Evolutionary conservation across 1,140 invertebrate genomes (phyloP), one percentile per base, ranked within the genome.

Genomic region (fruit fly (Drosophila melanogaster)): DNA sequence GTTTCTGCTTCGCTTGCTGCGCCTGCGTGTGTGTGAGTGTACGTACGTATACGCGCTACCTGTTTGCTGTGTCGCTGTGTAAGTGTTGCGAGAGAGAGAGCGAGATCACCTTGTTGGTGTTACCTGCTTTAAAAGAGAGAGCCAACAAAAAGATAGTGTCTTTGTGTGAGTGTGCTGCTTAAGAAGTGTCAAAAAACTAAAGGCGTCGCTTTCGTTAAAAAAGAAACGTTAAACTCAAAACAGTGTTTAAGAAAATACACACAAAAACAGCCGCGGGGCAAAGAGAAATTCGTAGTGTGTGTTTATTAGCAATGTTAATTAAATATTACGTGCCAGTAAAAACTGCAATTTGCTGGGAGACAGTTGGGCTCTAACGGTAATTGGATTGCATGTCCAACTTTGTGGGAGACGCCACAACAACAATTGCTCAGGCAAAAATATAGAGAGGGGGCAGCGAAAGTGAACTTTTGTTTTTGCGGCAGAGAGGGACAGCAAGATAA

Each of bases 121-220:
- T 84, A 85, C 81, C 80, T 84, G 76, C 58, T 64, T 55, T 55
- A 70, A 75, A 35, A 70, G 53, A 46, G 40, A 56, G 57, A 46
- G 24, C 41, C 30, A 10, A 15, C 37, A 10, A 15, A 38, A 22
- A 15, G 24, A 26, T 22, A 47, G 60, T 40, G 53, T 38, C 26
- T 49, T 56, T 17, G 40, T 38, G 14, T 38, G 37, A 14, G 30
- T 38, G 37, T 17, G 44, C 41, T 40, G 58, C 72, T 61, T 64
- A 69, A 75, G 76, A 81, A 84, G 80, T 86, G 83, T 87, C 65
- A 83, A 75, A 70, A 87, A 79, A 87, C 83, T 76, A 87, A 79
- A 87, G 75, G 84, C 71, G 79, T 73, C 84, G 83, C 84, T 87
- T 87, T 87, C 84, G 76, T 89, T 89, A 74, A 70, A 73, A 64